These are phyloP conservation scores for Diplodus sargus DNA, from an alignment of 2,797 vertebrate species.

Conservation along the genomic window DNA sequence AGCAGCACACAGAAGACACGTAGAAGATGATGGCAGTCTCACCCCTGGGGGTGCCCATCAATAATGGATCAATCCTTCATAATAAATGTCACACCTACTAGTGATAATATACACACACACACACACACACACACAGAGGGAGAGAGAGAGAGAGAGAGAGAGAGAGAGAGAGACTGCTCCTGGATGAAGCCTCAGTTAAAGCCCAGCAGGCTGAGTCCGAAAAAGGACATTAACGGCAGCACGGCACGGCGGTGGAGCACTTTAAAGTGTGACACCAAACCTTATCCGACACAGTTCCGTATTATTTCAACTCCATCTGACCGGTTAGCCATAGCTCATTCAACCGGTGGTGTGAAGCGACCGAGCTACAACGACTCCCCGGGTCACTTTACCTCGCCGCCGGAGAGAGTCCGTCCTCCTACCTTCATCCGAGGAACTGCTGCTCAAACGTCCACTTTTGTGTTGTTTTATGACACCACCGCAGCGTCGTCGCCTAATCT, in stretches of 20 bases:
- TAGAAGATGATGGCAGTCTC: conserved; percentile 15
- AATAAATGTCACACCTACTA: conserved; percentile 38
- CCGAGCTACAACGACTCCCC: conserved; percentile 25
- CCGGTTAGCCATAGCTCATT: conserved; percentile 55
- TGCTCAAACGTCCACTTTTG: conserved; percentile 55
- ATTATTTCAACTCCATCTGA: conserved; percentile 40
- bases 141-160: too few relatives aligned
- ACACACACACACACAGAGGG: too few relatives aligned
- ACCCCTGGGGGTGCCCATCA: conserved; percentile 16
- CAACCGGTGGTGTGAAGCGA: conserved; percentile 56
- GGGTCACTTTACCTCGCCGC: conserved; percentile 2
- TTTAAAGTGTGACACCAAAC: conserved; percentile 36
- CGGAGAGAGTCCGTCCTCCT: conserved; percentile 60
- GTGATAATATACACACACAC: neutral
- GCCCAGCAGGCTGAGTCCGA: neutral
- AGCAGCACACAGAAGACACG: neutral
- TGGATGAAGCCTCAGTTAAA: conserved; percentile 13
- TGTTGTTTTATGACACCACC: conserved; percentile 70
- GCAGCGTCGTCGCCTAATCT: conserved; percentile 65
- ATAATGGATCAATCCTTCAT: conserved; percentile 20
- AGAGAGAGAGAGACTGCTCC: neutral
- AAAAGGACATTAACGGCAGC: neutral
- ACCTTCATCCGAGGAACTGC: conserved; percentile 83
- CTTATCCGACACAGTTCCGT: conserved; percentile 66
- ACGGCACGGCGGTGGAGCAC: neutral